Base-by-base conservation (phyloP, 2,113 vertebrate species). In the Terrapene triunguis region DNA sequence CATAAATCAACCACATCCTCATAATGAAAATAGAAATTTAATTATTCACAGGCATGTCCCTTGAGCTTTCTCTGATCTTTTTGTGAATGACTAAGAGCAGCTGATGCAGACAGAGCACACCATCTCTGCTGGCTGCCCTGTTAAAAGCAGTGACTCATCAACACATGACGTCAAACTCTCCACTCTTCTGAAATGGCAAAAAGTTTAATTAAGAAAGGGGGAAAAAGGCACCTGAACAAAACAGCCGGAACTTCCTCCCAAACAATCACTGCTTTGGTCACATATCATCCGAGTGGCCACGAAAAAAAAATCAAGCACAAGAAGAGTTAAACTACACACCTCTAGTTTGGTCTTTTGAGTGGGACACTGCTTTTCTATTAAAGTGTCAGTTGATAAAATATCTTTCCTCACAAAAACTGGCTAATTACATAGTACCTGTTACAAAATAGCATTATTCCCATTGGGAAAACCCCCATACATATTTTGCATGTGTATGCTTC, bases 1-100 rank as follows among this genome's bases (percentile, higher is more conserved):
- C 90, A 95, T 95, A 92, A 91, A 95, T 86, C 96, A 89, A 93
- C 95, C 38, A 13, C n/a, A 6, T 95, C 95, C 92, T 93, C 92
- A 48, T 95, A 96, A 94, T 97, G 96, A 98, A 98, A 98, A 98
- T 96, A 98, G 97, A 98, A 98, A 98, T 97, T 95, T 98, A 98
- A 98, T 98, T 97, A 98, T 96, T 98, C 95, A 96, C 98, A 95
- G 98, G 92, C 97, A 91, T 97, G 97, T 97, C 98, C 98, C 95
- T 96, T 94, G 96, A 98, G 97, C 97, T 92, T 98, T 97, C 93
- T 96, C 90, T 84, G 92, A 79, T 92, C 91, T 94, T 98, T 98
- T 95, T 95, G 94, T 98, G 98, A 98, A 98, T 98, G 98, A 98
- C 98, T 98, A 98, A 95, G 96, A 98, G 93, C 88, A 95, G 94